Base-by-base conservation (phyloP, 2,888 invertebrate genomes). In the Cephus pulcher region DNA sequence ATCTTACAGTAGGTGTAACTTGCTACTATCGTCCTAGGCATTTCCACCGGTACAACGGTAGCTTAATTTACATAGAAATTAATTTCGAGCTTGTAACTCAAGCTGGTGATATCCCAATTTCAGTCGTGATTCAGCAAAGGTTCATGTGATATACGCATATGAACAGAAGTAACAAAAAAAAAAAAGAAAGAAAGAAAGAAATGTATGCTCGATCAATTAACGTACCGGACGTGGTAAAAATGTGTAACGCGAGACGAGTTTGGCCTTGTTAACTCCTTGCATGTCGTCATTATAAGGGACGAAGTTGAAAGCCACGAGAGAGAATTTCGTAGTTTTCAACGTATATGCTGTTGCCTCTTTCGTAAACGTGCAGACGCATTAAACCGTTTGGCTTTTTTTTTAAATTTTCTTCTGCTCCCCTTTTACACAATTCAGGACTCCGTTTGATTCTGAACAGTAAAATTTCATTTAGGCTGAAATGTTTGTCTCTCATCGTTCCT, bases 271-370 rank as follows among this genome's bases (percentile, higher is more conserved):
- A 32, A 71, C 32, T 32, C 32, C 33, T 56, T 23, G 56, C 23
- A 56, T 56, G 56, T 56, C 56, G 23, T 56, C 56, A 56, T 2
- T 9, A 56, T 23, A 6, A 23, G 23, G 56, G 56, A 56, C 23
- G 56, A 56, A 56, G 23, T 56, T 56, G 56, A 56, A 56, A 56
- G 56, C 56, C 23, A 56, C 74, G 74, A 30, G 77, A 35, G 73
- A 73, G 68, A 69, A 78, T 78, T 78, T 80, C 78, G 73, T 74
- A 70, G 71, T 68, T 56, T 74, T 80, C 74, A 76, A 76, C 74
- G 35, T 56, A 56, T 23, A 56, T 56, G 32, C 71, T 23, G 9
- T 71, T 33, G 32, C 32, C 12, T 32, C 32, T 33, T 71, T 71
- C 30, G 12, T 2, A 33, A 33, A 15, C 32, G 32, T 33, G 11